A percentile compares a stretch with the other conserved stretches of the same genome.
Conservation (phyloP, 2,888 invertebrate species). For the Watsonalla cultraria region DNA sequence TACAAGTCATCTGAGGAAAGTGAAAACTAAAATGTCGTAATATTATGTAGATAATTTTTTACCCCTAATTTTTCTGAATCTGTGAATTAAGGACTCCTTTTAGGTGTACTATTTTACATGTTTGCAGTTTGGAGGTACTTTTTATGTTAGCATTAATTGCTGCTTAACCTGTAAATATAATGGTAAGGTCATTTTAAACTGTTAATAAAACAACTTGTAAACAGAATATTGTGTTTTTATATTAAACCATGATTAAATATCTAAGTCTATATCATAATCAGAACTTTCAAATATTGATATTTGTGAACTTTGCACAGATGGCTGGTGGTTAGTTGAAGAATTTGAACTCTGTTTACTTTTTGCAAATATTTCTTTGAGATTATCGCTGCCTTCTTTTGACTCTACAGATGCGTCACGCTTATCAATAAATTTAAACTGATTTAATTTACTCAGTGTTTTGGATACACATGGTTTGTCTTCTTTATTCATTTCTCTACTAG, state of each 20-base stretch:
- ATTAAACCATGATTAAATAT: conserved; percentile 48
- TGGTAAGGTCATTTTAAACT: background rate
- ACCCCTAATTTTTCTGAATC: too few species aligned
- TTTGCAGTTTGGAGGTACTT: too few species aligned
- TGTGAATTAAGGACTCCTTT: too few species aligned
- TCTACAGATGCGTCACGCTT: conserved; percentile 51
- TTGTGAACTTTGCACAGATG: conserved; percentile 45
- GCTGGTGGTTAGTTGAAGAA: conserved; percentile 17
- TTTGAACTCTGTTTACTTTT: conserved; percentile 20
- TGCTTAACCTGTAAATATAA: background rate
- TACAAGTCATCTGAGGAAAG: conserved; percentile 47
- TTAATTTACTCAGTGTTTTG: conserved; percentile 42
- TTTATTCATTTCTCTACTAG: conserved; percentile 2
- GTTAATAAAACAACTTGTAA: conserved; percentile 10
- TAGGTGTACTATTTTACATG: too few species aligned
- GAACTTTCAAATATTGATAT: conserved; percentile 72
- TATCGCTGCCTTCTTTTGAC: conserved; percentile 34
- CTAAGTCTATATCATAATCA: conserved; percentile 74
- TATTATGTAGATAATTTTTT: background rate
- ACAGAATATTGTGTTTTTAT: conserved; percentile 13
- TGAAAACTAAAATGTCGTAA: conserved; percentile 12
- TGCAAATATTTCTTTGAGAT: background rate
- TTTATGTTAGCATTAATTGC: too few species aligned
- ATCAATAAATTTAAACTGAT: conserved; percentile 53
- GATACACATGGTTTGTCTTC: conserved; percentile 14